These are phyloP conservation scores for Atethmia centrago DNA, from an alignment of 2,888 invertebrate species.

Conservation along the genomic window DNA sequence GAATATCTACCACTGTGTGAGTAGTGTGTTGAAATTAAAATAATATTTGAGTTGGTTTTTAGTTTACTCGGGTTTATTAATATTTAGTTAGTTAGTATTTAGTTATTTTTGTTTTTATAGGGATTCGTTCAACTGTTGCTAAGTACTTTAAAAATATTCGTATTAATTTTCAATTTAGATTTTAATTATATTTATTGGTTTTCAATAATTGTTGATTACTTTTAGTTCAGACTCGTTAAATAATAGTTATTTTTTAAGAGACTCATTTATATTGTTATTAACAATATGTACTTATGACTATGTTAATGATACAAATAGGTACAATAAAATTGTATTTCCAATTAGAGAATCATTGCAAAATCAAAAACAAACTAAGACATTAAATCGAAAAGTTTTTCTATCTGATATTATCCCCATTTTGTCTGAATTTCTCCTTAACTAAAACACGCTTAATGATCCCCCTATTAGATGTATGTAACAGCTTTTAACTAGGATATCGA, in stretches of 20 bases:
- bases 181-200: neutral
- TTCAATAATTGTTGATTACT: constrained; percentile 1
- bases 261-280: no score
- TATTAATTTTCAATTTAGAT: neutral
- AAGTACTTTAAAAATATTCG: neutral
- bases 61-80: neutral
- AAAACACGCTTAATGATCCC: constrained; percentile 11
- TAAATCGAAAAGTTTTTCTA: neutral
- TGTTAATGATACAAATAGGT: no score
- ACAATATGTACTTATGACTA: no score
- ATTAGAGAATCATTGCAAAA: no score
- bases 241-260: no score
- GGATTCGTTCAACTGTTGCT: neutral
- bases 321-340: no score
- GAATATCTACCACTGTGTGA: neutral
- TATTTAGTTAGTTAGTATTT: neutral
- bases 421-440: neutral
- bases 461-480: constrained; percentile 17
- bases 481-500: constrained; percentile 42
- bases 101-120: neutral
- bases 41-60: constrained; percentile 1
- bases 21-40: constrained; percentile 5
- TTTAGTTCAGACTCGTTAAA: neutral
- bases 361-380: no score
- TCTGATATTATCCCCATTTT: neutral